A percentile compares a stretch with the other conserved stretches of the same genome.
Evolutionary conservation across 2,888 invertebrate species (phyloP).

Genomic region (Dione juno): DNA sequence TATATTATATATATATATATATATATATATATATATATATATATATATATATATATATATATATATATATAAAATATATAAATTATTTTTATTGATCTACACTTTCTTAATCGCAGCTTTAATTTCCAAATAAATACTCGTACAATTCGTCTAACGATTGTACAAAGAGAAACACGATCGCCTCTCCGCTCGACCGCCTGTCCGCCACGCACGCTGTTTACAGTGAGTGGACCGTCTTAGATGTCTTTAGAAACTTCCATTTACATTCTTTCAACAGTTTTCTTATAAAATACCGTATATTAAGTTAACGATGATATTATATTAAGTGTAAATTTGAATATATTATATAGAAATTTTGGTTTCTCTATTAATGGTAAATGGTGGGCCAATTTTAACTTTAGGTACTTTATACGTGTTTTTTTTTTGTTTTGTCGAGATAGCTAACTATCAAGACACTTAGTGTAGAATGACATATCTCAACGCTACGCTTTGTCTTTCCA

Average conservation of each 20-base stretch:
- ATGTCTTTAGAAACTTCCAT: constrained; percentile 76
- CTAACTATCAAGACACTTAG: too few species aligned
- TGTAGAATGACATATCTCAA: too few species aligned
- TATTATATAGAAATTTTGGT: neutral
- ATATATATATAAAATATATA: too few species aligned
- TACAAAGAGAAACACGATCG: constrained; percentile 64
- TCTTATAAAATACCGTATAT: neutral
- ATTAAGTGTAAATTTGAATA: neutral
- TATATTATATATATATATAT: too few species aligned
- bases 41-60: too few species aligned
- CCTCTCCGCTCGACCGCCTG: constrained; percentile 64
- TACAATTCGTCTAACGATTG: constrained; percentile 40
- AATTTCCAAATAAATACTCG: neutral
- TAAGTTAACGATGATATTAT: neutral
- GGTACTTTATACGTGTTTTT: neutral
- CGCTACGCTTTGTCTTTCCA: too few species aligned
- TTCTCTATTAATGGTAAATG: neutral
- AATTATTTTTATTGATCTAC: too few species aligned
- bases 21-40: too few species aligned
- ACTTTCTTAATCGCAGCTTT: neutral
- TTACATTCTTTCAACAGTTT: constrained; percentile 59
- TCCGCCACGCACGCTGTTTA: constrained; percentile 53
- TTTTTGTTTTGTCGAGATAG: too few species aligned
- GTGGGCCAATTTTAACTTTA: neutral
- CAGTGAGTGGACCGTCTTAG: constrained; percentile 61